Base-by-base conservation (phyloP, 2,888 invertebrate species). In the Eilema caniola region DNA sequence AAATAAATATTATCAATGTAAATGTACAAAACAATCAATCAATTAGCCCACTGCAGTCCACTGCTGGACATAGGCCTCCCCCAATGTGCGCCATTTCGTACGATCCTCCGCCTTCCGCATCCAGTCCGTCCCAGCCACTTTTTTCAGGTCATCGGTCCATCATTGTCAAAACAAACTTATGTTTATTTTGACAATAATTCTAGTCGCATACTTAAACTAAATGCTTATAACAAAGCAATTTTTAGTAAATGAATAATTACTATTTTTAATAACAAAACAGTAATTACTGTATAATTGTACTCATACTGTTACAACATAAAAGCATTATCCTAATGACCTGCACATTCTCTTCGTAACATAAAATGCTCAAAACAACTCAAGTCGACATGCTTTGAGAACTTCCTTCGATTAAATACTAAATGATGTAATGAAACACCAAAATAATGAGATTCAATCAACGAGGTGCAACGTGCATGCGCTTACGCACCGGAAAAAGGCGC, bases 401-500 rank as follows among this genome's bases (percentile, higher is more conserved):
- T 59, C 25, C 37, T 57, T 41, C 16, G 12, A 31, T 24, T 8
- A 60, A 65, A 72, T 70, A 69, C 76, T 70, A 56, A 16, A 10
- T 57, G 56, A 56, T 41, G 62, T 62, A 57, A 66, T 66, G 25
- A 57, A 12, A 25, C 57, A 33, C 20, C 8, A 65, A 56, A 47
- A 56, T n/a, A 67, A 69, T 67, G 71, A 37, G 11, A 33, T 66
- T 56, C 14, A 53, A 65, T 56, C n/a, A 31, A 56, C 31, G 5
- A 57, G 57, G 24, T 57, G 37, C 66, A 66, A 24, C 33, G 59
- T 56, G 62, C 67, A 67, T 69, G 83, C 81, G 84, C 80, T 61
- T 73, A 78, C 85, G 83, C 89, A 90, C 92, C 93, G 94, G 93
- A 93, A 93, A 91, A 91, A 89, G 93, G 92, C 83, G 88, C 89